These are phyloP conservation scores for Habrosyne pyritoides DNA, from an alignment of 2,888 invertebrate species.

Conservation along the genomic window DNA sequence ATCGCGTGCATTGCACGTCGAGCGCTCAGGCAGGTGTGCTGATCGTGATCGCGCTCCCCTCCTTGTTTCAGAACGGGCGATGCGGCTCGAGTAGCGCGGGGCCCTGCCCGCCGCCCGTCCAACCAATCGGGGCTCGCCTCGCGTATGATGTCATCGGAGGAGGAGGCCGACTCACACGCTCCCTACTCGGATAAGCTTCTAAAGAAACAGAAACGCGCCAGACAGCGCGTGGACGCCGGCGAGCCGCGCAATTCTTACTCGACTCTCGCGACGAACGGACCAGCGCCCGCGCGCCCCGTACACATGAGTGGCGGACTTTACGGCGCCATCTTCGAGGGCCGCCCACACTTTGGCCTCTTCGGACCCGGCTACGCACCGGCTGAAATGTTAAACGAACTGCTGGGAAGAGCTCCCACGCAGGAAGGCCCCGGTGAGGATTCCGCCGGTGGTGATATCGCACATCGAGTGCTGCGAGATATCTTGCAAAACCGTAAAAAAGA, in stretches of 20 bases:
- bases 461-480: slow-evolving; percentile 95
- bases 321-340: slow-evolving; percentile 93
- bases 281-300: slow-evolving; percentile 86
- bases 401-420: slow-evolving; percentile 91
- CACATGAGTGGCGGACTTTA: slow-evolving; percentile 94
- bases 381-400: slow-evolving; percentile 95
- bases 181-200: slow-evolving; percentile 96
- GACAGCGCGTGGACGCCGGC: slow-evolving; percentile 98
- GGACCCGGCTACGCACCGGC: slow-evolving; percentile 93
- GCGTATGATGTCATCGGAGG: slow-evolving; percentile 98
- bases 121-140: slow-evolving; percentile 92
- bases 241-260: slow-evolving; percentile 97
- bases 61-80: slow-evolving; percentile 80
- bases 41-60: slow-evolving; percentile 68
- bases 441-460: slow-evolving; percentile 83
- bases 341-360: slow-evolving; percentile 92
- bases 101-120: slow-evolving; percentile 85
- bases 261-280: slow-evolving; percentile 82
- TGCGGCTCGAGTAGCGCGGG: slow-evolving; percentile 80
- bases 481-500: slow-evolving; percentile 94
- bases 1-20: slow-evolving; percentile 25
- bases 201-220: slow-evolving; percentile 96
- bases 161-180: slow-evolving; percentile 96
- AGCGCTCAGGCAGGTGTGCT: slow-evolving; percentile 72
- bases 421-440: slow-evolving; percentile 84